Conservation (phyloP, 2,888 invertebrate species). For the Pyrrhosoma nymphula region DNA sequence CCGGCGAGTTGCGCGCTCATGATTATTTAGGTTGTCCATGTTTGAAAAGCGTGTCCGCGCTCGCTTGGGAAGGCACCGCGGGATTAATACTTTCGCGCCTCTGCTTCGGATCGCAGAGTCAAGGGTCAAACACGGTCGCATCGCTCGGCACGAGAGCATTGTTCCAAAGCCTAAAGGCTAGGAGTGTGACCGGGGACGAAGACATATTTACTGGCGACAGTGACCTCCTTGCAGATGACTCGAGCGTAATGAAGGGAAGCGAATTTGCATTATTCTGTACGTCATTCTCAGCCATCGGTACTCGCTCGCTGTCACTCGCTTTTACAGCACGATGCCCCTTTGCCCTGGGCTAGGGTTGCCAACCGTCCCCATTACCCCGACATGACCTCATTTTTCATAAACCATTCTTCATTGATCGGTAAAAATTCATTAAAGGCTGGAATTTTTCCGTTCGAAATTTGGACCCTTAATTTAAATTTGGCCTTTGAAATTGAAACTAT, state of each 20-base stretch:
- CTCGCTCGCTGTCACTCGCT: too few species aligned
- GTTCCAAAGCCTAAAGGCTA: background rate
- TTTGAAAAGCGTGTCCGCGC: background rate
- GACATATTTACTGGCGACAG: background rate
- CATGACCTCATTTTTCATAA: too few species aligned
- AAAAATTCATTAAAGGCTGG: too few species aligned
- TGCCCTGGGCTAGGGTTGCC: background rate
- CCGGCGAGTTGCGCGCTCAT: background rate
- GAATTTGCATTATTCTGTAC: background rate
- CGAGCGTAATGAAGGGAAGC: background rate
- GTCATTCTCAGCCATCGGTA: background rate
- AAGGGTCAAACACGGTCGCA: background rate
- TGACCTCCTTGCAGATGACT: background rate
- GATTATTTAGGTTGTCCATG: constrained; percentile 25
- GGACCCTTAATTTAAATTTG: too few species aligned
- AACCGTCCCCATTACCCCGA: background rate
- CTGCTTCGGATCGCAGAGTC: background rate
- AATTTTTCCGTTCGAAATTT: too few species aligned
- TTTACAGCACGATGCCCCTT: too few species aligned
- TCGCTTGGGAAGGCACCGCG: background rate
- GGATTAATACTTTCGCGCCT: background rate
- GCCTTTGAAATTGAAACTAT: too few species aligned
- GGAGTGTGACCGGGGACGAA: background rate
- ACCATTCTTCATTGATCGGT: too few species aligned
- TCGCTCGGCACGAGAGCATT: background rate